phyloP scores from a whole-genome alignment of 2,113 vertebrate genomes.

The Triplophysa rosa region DNA sequence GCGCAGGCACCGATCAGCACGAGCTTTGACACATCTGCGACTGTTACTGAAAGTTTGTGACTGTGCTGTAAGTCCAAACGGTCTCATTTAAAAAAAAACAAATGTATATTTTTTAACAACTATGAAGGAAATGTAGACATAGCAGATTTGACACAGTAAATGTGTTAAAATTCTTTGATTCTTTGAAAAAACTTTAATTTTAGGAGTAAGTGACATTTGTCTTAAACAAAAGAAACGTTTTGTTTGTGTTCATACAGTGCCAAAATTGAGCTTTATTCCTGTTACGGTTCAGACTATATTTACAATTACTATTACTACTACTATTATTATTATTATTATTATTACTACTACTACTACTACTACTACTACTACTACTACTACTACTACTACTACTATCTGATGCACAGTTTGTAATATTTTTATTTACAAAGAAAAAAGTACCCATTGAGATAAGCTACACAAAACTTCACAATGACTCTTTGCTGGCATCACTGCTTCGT shows the following conservation, averaged over 20 bases:
- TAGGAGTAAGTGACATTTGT: no score
- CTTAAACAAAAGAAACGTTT: no score
- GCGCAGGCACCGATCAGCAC: slow-evolving; percentile 1
- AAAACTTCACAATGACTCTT: slow-evolving; percentile 1
- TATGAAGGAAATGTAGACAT: background rate
- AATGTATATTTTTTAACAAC: background rate
- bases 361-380: slow-evolving; percentile 60
- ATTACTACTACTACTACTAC: slow-evolving; percentile 63
- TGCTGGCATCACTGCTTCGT: background rate
- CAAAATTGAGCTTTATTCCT: slow-evolving; percentile 59
- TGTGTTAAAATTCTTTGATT: background rate
- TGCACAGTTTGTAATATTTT: background rate
- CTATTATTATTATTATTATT: slow-evolving; percentile 62
- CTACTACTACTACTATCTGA: slow-evolving; percentile 57
- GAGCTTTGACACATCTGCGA: background rate
- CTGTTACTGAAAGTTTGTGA: slow-evolving; percentile 25
- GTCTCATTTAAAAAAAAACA: background rate
- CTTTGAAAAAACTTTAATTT: no score
- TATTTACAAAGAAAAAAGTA: background rate
- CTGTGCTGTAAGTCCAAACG: slow-evolving; percentile 14
- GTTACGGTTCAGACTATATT: slow-evolving; percentile 48
- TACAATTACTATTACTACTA: slow-evolving; percentile 59
- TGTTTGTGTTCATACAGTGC: background rate
- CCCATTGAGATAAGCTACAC: background rate
- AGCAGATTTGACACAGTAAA: background rate